Base-by-base conservation (phyloP, 2,888 invertebrate species). In the Apeira syringaria region DNA sequence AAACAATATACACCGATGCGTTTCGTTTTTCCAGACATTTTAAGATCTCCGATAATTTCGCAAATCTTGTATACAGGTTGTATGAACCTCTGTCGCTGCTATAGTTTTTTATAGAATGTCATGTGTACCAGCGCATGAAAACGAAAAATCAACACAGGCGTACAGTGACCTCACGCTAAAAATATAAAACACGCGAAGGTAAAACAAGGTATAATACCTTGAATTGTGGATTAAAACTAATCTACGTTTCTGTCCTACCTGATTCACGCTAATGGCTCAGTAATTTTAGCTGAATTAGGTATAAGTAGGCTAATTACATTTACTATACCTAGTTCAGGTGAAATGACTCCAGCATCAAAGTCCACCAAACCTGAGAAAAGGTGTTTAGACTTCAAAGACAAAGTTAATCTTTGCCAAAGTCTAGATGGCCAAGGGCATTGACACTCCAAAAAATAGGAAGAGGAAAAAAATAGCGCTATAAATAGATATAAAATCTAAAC, bases 61-160 rank as follows among this genome's bases (percentile, higher is more conserved):
- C n/a, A n/a, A n/a, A n/a, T n/a, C n/a, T n/a, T 15, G 15, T 15
- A 15, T 15, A 15, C 15, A 15, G 15, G 15, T 15, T 12, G 29
- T 18, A 9, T 30, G n/a, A 39, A 24, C 9, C 13, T 34, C 1
- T 9, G 4, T 5, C 3, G 32, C 32, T 37, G 7, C 17, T 1
- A 8, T 2, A 11, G 12, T 1, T 8, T 12, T 36, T 12, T 9
- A 34, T 27, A 24, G 8, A 10, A 24, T 32, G 32, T 29, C 27
- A 37, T 30, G 32, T 33, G 24, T 30, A 38, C 31, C 42, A 53
- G 47, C 47, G 55, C 58, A 64, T 52, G 59, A 60, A 64, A 62
- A 56, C 50, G 47, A 56, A 54, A 20, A 57, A 56, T 44, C 50
- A 48, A 43, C 50, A 48, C 29, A 26, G 32, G 20, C 35, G 52